Percentiles rank a stretch among this genome's conserved stretches.
phyloP scores from a whole-genome alignment of 2,888 invertebrate species.

The Nezara viridula region DNA sequence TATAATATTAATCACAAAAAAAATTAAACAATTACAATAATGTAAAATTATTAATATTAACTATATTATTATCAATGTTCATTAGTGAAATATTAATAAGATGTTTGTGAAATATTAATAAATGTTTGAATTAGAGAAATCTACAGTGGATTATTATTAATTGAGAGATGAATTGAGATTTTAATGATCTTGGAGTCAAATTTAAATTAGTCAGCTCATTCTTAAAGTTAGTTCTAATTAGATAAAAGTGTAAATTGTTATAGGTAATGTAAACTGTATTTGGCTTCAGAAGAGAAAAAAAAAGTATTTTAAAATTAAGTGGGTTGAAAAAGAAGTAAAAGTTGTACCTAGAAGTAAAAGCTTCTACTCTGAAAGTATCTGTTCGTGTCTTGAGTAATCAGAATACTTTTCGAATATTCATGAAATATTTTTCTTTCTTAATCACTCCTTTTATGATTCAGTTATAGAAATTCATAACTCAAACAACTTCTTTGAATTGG shows the following conservation, averaged over 20 bases:
- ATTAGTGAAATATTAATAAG: background rate
- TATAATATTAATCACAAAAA: background rate
- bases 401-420: background rate
- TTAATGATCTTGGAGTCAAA: background rate
- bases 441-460: background rate
- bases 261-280: background rate
- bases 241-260: too few relatives aligned
- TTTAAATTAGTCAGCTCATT: background rate
- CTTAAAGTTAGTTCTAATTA: background rate
- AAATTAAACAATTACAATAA: background rate
- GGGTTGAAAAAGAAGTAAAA: too few relatives aligned
- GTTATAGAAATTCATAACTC: background rate
- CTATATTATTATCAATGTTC: background rate
- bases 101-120: too few relatives aligned
- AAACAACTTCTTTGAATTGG: background rate
- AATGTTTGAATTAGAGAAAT: too few relatives aligned
- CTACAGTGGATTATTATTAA: background rate
- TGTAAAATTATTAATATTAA: background rate
- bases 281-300: too few relatives aligned
- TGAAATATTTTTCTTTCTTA: background rate
- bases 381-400: background rate
- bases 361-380: background rate
- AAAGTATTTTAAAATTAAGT: too few relatives aligned
- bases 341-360: too few relatives aligned
- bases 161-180: background rate